Base-by-base conservation (phyloP, 35 echinoderm and acorn worm species). In the Ophiothrix spiculata region DNA sequence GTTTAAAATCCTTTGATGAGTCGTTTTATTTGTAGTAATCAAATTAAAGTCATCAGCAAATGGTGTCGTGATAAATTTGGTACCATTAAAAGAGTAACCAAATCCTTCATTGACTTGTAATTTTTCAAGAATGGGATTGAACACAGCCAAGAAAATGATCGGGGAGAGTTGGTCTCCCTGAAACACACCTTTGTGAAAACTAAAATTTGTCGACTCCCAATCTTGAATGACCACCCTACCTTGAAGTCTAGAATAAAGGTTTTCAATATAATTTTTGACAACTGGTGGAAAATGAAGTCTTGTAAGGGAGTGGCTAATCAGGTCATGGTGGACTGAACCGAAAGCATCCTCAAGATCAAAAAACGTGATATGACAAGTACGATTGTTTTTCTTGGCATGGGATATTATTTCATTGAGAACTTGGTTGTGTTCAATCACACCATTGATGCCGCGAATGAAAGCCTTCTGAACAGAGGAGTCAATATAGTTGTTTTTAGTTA, bases 91-190 rank as follows among this genome's bases (percentile, higher is more conserved):
- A n/a, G 37, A 31, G 32, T 80, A 80, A 40, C 78, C 78, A 40
- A n/a, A 80, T 12, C 4, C 19, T 36, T 78, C 77, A 21, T 78
- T 78, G 19, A 49, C 60, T 25, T 69, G 60, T 2, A 83, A 32
- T 35, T 83, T 35, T 69, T 63, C 81, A 1, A 83, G 33, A 60
- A 83, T 69, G 3, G 81, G 81, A 60, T 83, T 56, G 56, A 83
- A 63, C 15, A 56, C 31, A 35, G 32, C 35, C 1, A 83, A 37
- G 35, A 83, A 83, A 15, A 83, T 83, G 31, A 83, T 69, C 32
- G 81, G 81, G 35, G 81, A 83, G 0, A 83, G 45, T 21, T 41
- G 81, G 35, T 83, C 81, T 19, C 81, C 81, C 36, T 83, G 81
- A 83, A 83, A 83, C 0, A 83, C 81, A 1, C 46, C 81, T 64